Conservation (phyloP, 2,113 vertebrate species). For the Isurus oxyrinchus region DNA sequence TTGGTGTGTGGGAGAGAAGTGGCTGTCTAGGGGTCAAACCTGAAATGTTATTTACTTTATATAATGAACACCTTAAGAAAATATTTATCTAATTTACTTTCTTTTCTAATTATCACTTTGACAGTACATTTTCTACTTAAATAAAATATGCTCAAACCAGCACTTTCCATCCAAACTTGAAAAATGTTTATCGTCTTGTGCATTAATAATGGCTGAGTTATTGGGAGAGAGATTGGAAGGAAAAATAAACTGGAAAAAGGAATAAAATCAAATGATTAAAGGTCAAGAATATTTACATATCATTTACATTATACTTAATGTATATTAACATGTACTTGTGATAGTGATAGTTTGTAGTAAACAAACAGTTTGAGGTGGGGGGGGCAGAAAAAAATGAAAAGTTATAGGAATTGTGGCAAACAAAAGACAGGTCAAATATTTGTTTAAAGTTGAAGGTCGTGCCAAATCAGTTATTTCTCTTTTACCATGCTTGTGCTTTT, state of each 20-base stretch:
- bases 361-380: not conserved
- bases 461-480: slow-evolving; percentile 2
- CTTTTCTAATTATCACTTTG: not conserved
- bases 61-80: not conserved
- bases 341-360: not conserved
- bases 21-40: not conserved
- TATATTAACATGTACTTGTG: not conserved
- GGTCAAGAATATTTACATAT: slow-evolving; percentile 5
- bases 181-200: not conserved
- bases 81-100: not conserved
- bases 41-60: not conserved
- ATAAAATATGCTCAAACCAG: not conserved
- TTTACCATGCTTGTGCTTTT: not conserved
- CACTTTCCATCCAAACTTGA: not conserved
- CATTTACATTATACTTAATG: not conserved
- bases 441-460: not conserved
- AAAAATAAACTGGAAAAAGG: not conserved
- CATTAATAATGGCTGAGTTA: not conserved
- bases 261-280: not conserved
- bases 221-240: not conserved
- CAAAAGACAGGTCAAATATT: not conserved
- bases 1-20: not conserved
- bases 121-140: not conserved
- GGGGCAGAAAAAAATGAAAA: not conserved
- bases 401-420: not conserved